These are phyloP conservation scores for Melinaea marsaeus DNA, from an alignment of 2,888 invertebrate species.

Conservation along the genomic window DNA sequence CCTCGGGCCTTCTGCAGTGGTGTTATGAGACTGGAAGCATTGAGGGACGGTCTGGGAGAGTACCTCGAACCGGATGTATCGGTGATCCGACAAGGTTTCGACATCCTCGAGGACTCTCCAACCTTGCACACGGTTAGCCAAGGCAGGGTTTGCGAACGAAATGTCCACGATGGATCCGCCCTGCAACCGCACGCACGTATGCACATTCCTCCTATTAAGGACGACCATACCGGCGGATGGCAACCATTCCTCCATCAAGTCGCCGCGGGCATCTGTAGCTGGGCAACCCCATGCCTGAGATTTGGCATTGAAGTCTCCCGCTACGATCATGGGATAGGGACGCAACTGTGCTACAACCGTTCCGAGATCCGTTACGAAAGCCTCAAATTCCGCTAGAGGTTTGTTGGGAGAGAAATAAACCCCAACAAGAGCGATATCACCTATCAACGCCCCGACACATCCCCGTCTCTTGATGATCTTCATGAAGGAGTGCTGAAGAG, in stretches of 20 bases:
- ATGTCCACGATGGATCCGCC: slow-evolving; percentile 32
- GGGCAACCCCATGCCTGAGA: slow-evolving; percentile 28
- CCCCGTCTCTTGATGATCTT: slow-evolving; percentile 17
- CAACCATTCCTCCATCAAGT: slow-evolving; percentile 25
- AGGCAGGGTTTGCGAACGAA: slow-evolving; percentile 22
- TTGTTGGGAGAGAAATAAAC: slow-evolving; percentile 33
- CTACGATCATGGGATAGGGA: slow-evolving; percentile 7
- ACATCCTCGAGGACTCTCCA: slow-evolving; percentile 24
- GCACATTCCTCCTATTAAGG: slow-evolving; percentile 20
- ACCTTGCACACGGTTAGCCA: slow-evolving; percentile 9
- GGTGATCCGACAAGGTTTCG: slow-evolving; percentile 25
- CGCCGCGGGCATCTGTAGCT: slow-evolving; percentile 22
- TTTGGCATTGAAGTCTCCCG: slow-evolving; percentile 30
- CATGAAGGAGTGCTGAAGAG: background rate
- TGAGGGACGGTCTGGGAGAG: background rate
- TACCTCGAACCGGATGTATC: slow-evolving; percentile 17
- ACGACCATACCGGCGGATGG: slow-evolving; percentile 11
- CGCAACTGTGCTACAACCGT: background rate
- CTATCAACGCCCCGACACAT: slow-evolving; percentile 17
- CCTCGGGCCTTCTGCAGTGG: slow-evolving; percentile 8
- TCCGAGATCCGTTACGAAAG: slow-evolving; percentile 15
- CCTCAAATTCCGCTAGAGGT: slow-evolving; percentile 29
- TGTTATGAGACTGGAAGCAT: no score
- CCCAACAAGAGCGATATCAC: slow-evolving; percentile 18
- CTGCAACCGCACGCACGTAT: slow-evolving; percentile 32